These are phyloP conservation scores for Myotis planiceps DNA, from an alignment of 2,797 vertebrate genomes.

Conservation along the genomic window DNA sequence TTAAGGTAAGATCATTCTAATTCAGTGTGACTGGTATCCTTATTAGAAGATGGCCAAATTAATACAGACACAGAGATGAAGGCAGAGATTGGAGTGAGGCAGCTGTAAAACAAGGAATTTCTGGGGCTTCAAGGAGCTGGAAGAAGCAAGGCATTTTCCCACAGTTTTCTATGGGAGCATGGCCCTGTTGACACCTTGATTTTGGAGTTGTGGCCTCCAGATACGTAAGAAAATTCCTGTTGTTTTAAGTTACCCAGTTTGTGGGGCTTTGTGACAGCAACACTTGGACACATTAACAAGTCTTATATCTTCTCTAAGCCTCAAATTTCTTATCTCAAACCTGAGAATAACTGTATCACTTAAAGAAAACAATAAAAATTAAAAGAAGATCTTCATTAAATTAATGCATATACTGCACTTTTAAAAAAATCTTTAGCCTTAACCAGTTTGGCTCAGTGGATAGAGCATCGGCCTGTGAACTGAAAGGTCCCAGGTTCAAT, in stretches of 20 bases:
- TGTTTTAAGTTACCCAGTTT: neutral
- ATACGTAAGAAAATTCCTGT: neutral
- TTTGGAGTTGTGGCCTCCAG: neutral
- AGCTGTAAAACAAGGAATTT: neutral
- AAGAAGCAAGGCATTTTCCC: neutral
- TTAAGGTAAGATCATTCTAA: neutral
- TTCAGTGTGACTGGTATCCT: neutral
- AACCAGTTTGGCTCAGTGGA: too few relatives aligned
- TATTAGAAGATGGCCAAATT: neutral
- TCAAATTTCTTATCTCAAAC: neutral
- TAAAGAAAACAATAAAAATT: neutral
- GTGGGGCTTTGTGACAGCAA: too few relatives aligned
- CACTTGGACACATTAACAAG: neutral
- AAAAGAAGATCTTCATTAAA: neutral
- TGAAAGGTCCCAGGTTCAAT: too few relatives aligned
- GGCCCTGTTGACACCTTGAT: neutral
- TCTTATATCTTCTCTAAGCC: neutral
- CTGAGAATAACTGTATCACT: too few relatives aligned
- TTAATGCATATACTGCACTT: fast-evolving
- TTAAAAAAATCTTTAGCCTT: too few relatives aligned
- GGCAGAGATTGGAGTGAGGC: too few relatives aligned
- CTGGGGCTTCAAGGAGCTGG: neutral
- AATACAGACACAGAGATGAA: neutral
- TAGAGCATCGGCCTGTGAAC: too few relatives aligned
- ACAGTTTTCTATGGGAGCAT: neutral